Percentiles rank a stretch among this genome's conserved stretches.
phyloP scores from a whole-genome alignment of 2,888 invertebrate genomes.

The Amphipoea lucens region DNA sequence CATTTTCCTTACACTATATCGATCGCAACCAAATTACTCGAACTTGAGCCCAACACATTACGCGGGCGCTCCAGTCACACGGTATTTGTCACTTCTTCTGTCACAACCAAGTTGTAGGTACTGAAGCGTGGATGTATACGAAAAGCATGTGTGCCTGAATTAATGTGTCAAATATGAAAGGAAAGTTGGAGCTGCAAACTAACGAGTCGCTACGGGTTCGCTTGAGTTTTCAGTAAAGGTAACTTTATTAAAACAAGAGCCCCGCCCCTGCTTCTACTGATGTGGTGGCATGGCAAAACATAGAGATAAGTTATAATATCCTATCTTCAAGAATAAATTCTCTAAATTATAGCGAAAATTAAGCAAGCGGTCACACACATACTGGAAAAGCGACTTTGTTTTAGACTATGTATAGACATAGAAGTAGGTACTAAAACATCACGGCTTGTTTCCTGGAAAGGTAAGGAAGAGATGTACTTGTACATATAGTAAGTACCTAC shows the following conservation, averaged over 20 bases:
- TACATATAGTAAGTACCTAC: too few relatives aligned
- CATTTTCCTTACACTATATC: neutral
- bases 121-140: neutral
- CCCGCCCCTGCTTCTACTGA: neutral
- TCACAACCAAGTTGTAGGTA: constrained; percentile 32
- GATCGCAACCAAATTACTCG: neutral
- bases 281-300: neutral
- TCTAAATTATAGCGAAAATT: too few relatives aligned
- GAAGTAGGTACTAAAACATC: too few relatives aligned
- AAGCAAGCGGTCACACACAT: too few relatives aligned
- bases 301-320: neutral
- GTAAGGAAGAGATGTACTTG: too few relatives aligned
- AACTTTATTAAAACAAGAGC: neutral
- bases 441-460: too few relatives aligned
- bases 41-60: constrained; percentile 30
- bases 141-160: constrained; percentile 21
- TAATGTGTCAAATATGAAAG: constrained; percentile 18
- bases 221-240: constrained; percentile 1
- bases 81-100: constrained; percentile 35
- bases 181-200: constrained; percentile 25
- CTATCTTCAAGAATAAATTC: too few relatives aligned
- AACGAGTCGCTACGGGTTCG: neutral
- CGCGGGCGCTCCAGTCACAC: constrained; percentile 5
- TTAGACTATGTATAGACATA: too few relatives aligned
- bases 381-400: too few relatives aligned